Evolutionary conservation across 2,888 invertebrate species (phyloP), one percentile per base, ranked within the genome.

Genomic region (Ephialtes manifestator): DNA sequence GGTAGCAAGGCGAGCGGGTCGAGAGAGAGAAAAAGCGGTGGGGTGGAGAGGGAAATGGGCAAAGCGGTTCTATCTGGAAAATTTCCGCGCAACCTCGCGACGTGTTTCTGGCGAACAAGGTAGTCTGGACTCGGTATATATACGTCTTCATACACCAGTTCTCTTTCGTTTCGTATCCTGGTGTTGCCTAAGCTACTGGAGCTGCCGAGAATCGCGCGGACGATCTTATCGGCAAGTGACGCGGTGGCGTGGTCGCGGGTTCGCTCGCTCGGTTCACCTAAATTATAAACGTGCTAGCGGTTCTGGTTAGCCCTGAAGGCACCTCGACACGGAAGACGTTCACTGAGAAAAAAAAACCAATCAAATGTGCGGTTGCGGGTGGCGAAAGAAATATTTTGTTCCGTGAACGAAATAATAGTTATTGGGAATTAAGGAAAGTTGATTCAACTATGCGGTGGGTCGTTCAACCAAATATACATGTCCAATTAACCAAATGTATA

Each of bases 211-310:
- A 55, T 60, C 31, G 67, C 74, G 15, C 46, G 48, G 68, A 63
- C 53, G 83, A 87, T 87, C 79, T 86, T 85, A 87, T 87, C 86
- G 77, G 55, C 35, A 35, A 70, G 65, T 35, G 71, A 51, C n/a
- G 55, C n/a, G 55, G 55, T 74, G 60, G 60, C 58, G 75, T 31
- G 35, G 48, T 51, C 60, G 48, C 53, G 70, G 67, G 31, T 65
- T 65, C 5, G 10, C 39, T 10, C 46, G 35, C 70, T 71, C 67
- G 68, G 46, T 77, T 60, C 74, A 67, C 68, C 55, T 85, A 76
- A 84, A 84, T 84, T 84, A 81, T 84, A 35, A 63, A 84, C 63
- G 74, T 51, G 65, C 72, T 31, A 74, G 31, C 67, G 63, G 65
- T 72, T 55, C 76, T 13, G 77, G 72, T 39, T 68, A 43, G 55